Evolutionary conservation across 2,113 vertebrate genomes (phyloP).

Genomic region (Serilophus lunatus): DNA sequence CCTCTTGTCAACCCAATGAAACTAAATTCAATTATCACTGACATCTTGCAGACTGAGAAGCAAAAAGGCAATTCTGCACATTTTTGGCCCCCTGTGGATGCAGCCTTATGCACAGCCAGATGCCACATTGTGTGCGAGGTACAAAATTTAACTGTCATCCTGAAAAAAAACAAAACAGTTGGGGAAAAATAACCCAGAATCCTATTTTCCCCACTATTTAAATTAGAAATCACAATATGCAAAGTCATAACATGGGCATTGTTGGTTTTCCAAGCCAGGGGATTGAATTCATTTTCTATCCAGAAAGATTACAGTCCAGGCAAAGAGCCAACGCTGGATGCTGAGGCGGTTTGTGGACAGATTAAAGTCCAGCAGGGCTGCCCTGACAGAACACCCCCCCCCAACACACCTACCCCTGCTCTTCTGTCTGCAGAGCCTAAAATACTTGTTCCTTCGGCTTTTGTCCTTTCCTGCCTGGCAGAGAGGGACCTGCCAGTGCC

Average conservation of each 20-base stretch:
- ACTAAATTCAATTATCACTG: background rate
- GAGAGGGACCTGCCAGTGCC: background rate
- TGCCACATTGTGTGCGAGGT: background rate
- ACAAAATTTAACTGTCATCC: background rate
- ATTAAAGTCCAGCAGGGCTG: background rate
- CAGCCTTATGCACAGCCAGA: conserved; percentile 27
- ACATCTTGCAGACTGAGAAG: background rate
- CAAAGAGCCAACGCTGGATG: background rate
- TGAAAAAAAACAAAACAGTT: too few species aligned
- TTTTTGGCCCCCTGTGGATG: conserved; percentile 13
- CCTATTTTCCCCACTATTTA: background rate
- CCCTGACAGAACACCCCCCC: background rate
- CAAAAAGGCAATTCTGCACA: conserved; percentile 21
- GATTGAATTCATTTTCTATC: background rate
- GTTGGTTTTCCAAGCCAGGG: background rate
- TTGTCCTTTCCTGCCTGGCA: background rate
- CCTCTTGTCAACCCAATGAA: background rate
- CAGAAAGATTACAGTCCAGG: background rate
- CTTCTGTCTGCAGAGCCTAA: background rate
- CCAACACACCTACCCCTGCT: background rate
- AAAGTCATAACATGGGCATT: background rate
- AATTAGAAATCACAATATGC: background rate
- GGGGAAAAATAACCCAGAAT: background rate
- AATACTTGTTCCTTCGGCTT: background rate
- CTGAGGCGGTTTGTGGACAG: background rate